Percentiles rank a stretch among this genome's conserved stretches.
Evolutionary conservation across 2,888 invertebrate species (phyloP).

Genomic region (Drosophila yooni): DNA sequence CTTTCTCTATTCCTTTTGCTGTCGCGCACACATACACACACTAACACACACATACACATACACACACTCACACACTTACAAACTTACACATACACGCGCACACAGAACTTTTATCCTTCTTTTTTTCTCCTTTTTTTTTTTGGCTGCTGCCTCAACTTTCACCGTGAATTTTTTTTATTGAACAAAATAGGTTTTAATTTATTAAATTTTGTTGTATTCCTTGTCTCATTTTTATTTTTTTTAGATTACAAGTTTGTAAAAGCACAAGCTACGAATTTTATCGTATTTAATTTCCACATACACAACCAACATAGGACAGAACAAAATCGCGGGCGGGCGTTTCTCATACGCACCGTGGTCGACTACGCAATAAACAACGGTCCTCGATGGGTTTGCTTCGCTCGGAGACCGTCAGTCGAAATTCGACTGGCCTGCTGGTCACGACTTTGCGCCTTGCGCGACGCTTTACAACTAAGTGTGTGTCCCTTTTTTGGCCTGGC

Average conservation of each 20-base stretch:
- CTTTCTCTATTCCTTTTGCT: constrained; percentile 75
- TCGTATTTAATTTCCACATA: constrained; percentile 27
- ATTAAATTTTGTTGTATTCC: constrained; percentile 17
- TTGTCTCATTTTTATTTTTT: constrained; percentile 10
- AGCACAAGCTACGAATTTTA: constrained; percentile 47
- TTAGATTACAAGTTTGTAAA: constrained; percentile 42
- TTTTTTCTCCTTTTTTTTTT: constrained; percentile 12
- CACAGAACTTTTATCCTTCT: constrained; percentile 51
- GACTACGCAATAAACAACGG: constrained; percentile 31
- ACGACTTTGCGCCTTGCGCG: constrained; percentile 56
- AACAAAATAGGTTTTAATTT: constrained; percentile 33
- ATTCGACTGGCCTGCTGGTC: constrained; percentile 31
- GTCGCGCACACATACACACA: constrained; percentile 33
- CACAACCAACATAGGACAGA: constrained; percentile 25
- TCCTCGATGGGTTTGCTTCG: constrained; percentile 17
- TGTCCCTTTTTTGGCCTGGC: constrained; percentile 2
- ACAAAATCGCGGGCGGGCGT: constrained; percentile 31
- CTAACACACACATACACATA: constrained; percentile 12
- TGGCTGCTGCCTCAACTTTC: constrained; percentile 29
- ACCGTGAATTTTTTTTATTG: constrained; percentile 28
- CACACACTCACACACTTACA: neutral
- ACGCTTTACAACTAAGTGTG: constrained; percentile 13
- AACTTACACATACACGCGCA: constrained; percentile 19
- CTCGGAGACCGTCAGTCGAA: constrained; percentile 10
- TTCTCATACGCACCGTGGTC: constrained; percentile 65